Conservation (phyloP, 2,113 vertebrate species). For the Ascaphus truei region DNA sequence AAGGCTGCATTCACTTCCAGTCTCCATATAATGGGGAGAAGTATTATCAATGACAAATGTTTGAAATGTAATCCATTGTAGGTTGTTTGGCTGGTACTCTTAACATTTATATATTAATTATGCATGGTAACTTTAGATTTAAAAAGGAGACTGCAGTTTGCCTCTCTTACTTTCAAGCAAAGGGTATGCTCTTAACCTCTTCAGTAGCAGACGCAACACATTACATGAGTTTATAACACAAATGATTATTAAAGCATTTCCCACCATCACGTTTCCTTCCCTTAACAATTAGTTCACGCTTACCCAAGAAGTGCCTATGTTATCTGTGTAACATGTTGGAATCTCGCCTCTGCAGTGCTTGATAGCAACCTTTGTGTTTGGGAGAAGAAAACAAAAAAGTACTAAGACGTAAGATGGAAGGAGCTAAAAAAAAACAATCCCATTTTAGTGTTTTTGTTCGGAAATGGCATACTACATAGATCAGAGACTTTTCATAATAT, state of each 20-base stretch:
- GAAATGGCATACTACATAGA: slow-evolving; percentile 75
- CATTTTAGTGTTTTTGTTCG: slow-evolving; percentile 68
- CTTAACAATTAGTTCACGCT: not conserved
- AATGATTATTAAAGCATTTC: not conserved
- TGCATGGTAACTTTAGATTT: slow-evolving; percentile 41
- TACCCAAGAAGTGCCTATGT: not conserved
- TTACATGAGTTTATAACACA: no score
- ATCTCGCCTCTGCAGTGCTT: slow-evolving; percentile 11
- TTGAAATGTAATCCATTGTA: slow-evolving; percentile 47
- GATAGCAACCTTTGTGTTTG: slow-evolving; percentile 27
- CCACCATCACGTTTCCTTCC: not conserved
- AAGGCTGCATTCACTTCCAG: slow-evolving; percentile 38
- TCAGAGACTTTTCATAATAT: slow-evolving; percentile 77
- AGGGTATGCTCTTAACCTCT: not conserved
- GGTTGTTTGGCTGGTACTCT: slow-evolving; percentile 37
- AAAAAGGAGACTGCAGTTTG: slow-evolving; percentile 26
- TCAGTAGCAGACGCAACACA: no score
- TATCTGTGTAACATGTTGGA: not conserved
- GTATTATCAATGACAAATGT: slow-evolving; percentile 50
- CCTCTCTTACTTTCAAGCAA: not conserved
- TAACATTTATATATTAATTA: slow-evolving; percentile 47
- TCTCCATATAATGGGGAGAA: slow-evolving; percentile 44
- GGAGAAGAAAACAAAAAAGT: slow-evolving; percentile 37
- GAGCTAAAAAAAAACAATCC: slow-evolving; percentile 72
- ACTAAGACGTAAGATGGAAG: slow-evolving; percentile 36